These are phyloP conservation scores for Tauraco hartlaubi DNA, from an alignment of 2,797 vertebrate species.

Conservation along the genomic window DNA sequence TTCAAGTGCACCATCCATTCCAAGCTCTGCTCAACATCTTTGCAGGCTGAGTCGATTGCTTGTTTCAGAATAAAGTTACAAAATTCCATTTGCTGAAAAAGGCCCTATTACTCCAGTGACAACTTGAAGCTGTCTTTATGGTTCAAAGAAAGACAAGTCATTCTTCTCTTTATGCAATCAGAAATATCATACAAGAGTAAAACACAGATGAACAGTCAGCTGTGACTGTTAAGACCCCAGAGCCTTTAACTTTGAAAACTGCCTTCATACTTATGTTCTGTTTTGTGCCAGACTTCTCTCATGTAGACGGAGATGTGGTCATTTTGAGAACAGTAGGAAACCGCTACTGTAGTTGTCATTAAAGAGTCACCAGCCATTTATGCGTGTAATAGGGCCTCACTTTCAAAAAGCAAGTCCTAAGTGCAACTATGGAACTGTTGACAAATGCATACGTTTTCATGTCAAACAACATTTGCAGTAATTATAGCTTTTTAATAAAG, in stretches of 20 bases:
- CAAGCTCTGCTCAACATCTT: background rate
- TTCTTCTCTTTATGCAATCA: background rate
- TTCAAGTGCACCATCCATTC: background rate
- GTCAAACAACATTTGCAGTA: background rate
- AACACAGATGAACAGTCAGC: background rate
- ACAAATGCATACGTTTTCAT: background rate
- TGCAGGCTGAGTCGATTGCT: background rate
- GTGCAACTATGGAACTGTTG: background rate
- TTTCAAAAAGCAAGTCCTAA: background rate
- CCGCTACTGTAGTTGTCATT: background rate
- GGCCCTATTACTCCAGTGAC: background rate
- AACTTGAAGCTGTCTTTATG: background rate
- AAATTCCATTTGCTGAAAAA: background rate
- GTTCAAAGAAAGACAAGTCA: background rate
- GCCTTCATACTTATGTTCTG: background rate
- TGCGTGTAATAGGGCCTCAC: background rate
- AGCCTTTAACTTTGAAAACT: background rate
- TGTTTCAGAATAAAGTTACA: background rate
- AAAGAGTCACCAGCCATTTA: background rate
- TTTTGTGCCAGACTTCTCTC: background rate
- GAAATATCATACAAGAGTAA: background rate
- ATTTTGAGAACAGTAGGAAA: background rate
- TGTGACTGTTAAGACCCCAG: background rate
- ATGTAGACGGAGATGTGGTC: background rate
- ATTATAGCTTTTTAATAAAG: background rate